Conservation (phyloP, 23 tunicate species). For the Styela plicata region DNA sequence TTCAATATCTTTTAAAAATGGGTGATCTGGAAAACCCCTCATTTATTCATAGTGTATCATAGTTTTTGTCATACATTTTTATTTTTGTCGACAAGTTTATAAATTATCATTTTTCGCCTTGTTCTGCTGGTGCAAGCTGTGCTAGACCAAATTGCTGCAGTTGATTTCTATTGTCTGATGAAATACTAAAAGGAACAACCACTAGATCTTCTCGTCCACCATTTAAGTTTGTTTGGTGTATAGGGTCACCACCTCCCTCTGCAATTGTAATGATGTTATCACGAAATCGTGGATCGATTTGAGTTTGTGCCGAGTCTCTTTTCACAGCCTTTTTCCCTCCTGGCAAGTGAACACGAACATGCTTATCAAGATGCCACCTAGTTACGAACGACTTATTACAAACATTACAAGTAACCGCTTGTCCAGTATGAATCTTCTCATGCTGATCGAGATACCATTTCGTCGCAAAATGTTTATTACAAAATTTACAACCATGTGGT, state of each 20-base stretch:
- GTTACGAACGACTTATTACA: slow-evolving; percentile 88
- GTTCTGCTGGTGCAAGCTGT: slow-evolving; percentile 3
- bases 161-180: slow-evolving; percentile 7
- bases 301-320: slow-evolving; percentile 28
- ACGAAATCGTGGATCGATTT: background rate
- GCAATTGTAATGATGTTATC: slow-evolving; percentile 15
- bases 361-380: slow-evolving; percentile 92
- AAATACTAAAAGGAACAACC: slow-evolving; percentile 18
- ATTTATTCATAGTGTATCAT: too few species aligned
- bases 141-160: slow-evolving; percentile 19
- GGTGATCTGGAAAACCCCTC: too few species aligned
- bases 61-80: too few species aligned
- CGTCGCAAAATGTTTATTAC: slow-evolving; percentile 90
- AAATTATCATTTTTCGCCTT: slow-evolving; percentile 6
- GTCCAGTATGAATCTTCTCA: slow-evolving; percentile 93
- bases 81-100: too few species aligned
- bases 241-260: background rate
- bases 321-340: slow-evolving; percentile 24
- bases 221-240: background rate
- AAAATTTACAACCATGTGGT: slow-evolving; percentile 72
- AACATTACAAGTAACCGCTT: slow-evolving; percentile 86
- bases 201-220: slow-evolving; percentile 1
- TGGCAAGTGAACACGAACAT: slow-evolving; percentile 70
- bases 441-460: slow-evolving; percentile 97
- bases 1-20: too few species aligned